Evolutionary conservation across 2,113 vertebrate species (phyloP), one percentile per base, ranked within the genome.

Genomic region (Clarias gariepinus): DNA sequence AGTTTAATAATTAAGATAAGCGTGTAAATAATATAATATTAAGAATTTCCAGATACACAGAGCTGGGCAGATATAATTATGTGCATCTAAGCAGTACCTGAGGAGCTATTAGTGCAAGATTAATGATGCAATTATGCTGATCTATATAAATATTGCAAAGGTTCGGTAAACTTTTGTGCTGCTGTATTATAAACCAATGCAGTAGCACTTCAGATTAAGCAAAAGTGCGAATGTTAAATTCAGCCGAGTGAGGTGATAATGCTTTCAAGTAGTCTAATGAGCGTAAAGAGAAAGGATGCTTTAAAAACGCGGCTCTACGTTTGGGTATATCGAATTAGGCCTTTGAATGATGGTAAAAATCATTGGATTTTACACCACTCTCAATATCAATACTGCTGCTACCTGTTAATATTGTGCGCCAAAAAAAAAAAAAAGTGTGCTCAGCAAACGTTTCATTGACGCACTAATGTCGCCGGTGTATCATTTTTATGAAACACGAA

Each of bases 301-400:
- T 25, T n/a, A 23, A 76, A 76, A 76, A 33, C 25, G 0, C 21
- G 21, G 10, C 4, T 9, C 30, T 80, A 60, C 4, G 41, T 11
- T 68, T 57, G 18, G 2, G 58, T 80, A 57, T 58, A 86, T 80
- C n/a, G 4, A 16, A 85, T 77, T 64, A 64, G 10, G 7, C 23
- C 47, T n/a, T 30, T 68, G 63, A 68, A 41, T 68, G n/a, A 25
- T 30, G 69, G 47, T 25, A 23, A 68, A 57, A 79, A 33, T 79
- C n/a, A 55, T 30, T 47, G 36, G 60, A 76, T 73, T 90, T 71
- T 52, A 90, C 89, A 84, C 81, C 68, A 0, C 88, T 90, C 6
- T 77, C 89, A 90, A 87, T 61, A 85, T 69, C 52, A 68, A 41
- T 19, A 52, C 55, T 64, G 11, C 13, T 52, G 16, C 63, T 68